Conservation (phyloP, 2,797 vertebrate species). For the Phrynocephalus guinanensis region DNA sequence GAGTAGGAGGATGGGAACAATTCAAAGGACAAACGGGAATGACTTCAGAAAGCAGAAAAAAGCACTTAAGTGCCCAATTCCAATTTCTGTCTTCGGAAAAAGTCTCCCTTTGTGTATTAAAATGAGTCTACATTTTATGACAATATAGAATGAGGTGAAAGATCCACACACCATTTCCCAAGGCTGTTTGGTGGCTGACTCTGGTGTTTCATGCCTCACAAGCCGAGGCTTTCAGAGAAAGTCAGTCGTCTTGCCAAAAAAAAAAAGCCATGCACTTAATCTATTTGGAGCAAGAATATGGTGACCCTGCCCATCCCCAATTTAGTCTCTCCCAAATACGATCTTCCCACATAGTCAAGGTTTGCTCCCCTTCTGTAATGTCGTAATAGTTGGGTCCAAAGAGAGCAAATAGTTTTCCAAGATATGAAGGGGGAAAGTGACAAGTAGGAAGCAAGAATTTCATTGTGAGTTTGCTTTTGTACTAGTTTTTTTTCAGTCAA, state of each 20-base stretch:
- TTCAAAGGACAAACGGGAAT: background rate
- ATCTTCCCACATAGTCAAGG: background rate
- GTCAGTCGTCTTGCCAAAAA: background rate
- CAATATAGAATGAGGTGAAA: background rate
- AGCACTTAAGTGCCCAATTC: background rate
- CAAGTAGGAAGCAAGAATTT: slow-evolving; percentile 58
- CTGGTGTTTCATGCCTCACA: background rate
- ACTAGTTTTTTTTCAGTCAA: slow-evolving; percentile 33
- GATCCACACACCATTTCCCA: rapidly evolving
- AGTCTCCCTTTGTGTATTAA: slow-evolving; percentile 3
- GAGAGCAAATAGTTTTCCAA: slow-evolving; percentile 22
- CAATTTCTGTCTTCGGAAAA: slow-evolving; percentile 25
- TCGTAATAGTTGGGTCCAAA: slow-evolving; percentile 46
- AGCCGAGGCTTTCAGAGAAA: background rate
- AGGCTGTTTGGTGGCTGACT: background rate
- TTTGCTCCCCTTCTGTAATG: slow-evolving; percentile 20
- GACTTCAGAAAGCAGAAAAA: slow-evolving; percentile 27
- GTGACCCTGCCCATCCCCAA: background rate
- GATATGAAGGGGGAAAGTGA: slow-evolving; percentile 30
- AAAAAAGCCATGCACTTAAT: background rate
- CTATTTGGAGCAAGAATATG: rapidly evolving
- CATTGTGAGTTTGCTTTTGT: slow-evolving; percentile 27
- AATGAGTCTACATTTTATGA: background rate
- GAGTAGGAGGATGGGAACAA: background rate
- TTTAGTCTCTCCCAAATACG: background rate